Conservation (phyloP, 2,888 invertebrate species). For the Hybos culiciformis region DNA sequence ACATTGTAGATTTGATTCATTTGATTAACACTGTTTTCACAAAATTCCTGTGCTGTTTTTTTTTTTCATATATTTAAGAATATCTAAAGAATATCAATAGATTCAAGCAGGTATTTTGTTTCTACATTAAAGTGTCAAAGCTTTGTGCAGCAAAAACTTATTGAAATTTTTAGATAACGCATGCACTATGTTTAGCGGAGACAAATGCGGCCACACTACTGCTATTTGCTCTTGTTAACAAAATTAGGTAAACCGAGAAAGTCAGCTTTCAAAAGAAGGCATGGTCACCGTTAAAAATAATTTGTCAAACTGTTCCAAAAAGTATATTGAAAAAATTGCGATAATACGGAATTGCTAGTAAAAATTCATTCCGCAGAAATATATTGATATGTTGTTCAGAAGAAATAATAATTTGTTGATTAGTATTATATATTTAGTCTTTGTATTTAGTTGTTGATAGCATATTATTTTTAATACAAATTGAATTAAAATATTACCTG, state of each 20-base stretch:
- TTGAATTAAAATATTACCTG: not conserved
- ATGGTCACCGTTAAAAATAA: too few relatives aligned
- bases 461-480: not conserved
- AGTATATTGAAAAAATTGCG: not conserved
- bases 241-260: constrained; percentile 3
- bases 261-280: constrained; percentile 3
- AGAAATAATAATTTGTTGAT: not conserved
- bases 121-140: too few relatives aligned
- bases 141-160: too few relatives aligned
- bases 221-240: constrained; percentile 4
- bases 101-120: too few relatives aligned
- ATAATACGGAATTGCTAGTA: not conserved
- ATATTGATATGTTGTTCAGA: not conserved
- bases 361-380: not conserved
- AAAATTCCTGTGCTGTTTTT: too few relatives aligned
- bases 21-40: too few relatives aligned
- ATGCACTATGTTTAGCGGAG: constrained; percentile 2
- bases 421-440: not conserved
- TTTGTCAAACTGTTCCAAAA: not conserved
- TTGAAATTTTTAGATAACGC: constrained; percentile 4
- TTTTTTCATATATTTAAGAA: too few relatives aligned
- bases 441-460: not conserved
- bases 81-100: too few relatives aligned
- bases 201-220: constrained; percentile 7
- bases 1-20: too few relatives aligned